Conservation (phyloP, 2,113 vertebrate species). For the Callipepla californica region DNA sequence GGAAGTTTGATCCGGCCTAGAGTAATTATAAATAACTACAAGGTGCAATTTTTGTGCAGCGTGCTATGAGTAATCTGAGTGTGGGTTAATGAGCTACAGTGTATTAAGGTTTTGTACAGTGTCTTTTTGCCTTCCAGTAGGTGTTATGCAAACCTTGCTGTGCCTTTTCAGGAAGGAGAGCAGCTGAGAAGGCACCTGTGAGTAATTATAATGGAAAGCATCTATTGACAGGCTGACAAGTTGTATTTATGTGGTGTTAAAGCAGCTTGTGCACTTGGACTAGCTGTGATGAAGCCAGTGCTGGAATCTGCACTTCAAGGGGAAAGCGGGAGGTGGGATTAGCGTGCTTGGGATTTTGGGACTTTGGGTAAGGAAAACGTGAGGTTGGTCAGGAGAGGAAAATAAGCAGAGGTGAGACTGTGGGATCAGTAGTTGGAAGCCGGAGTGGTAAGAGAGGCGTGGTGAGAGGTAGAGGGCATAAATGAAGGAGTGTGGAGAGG, state of each 20-base stretch:
- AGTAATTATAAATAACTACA: too few relatives aligned
- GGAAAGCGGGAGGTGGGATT: not conserved
- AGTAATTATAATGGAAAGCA: not conserved
- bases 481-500: not conserved
- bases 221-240: not conserved
- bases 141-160: rapidly evolving
- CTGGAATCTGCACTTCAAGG: not conserved
- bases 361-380: not conserved
- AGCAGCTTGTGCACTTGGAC: not conserved
- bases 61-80: not conserved
- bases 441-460: not conserved
- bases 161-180: not conserved
- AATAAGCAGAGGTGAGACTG: not conserved
- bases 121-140: not conserved
- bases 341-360: rapidly evolving
- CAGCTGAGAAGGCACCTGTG: not conserved
- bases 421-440: not conserved
- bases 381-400: not conserved
- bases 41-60: not conserved
- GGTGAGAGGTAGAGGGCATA: not conserved
- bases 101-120: rapidly evolving
- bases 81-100: rapidly evolving
- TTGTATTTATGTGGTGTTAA: not conserved
- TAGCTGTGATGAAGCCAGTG: too few relatives aligned
- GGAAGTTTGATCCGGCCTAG: not conserved